These are phyloP conservation scores for Brachypodius melanocephalos DNA, from an alignment of 2,113 vertebrate genomes.

Conservation along the genomic window DNA sequence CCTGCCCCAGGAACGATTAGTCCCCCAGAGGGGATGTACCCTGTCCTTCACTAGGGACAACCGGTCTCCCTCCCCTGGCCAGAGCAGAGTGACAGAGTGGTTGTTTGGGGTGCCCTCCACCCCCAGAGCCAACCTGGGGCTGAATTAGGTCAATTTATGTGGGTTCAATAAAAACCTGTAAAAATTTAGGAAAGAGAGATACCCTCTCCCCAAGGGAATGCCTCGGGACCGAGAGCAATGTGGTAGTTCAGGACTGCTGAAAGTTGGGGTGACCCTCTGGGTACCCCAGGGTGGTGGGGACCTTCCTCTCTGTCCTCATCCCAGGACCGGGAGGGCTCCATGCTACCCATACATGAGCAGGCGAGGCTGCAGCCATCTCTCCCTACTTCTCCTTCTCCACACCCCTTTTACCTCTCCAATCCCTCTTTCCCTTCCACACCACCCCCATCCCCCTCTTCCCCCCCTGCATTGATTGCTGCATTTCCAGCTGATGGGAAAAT, in stretches of 20 bases:
- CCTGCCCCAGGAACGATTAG: not conserved
- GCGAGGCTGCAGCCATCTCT: not conserved
- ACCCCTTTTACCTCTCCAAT: not conserved
- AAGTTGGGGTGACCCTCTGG: not conserved
- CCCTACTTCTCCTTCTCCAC: not conserved
- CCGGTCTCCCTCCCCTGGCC: not conserved
- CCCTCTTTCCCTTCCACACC: not conserved
- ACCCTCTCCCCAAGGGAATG: not conserved
- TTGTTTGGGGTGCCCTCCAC: not conserved
- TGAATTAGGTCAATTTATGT: not conserved
- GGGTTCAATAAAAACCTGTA: not conserved
- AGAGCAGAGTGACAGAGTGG: not conserved
- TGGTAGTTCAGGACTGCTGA: not conserved
- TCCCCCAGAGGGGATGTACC: not conserved
- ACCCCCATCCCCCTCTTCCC: not conserved
- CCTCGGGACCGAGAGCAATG: fast-evolving
- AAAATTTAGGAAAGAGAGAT: not conserved
- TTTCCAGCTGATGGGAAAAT: not conserved
- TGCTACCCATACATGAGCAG: not conserved
- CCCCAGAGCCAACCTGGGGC: not conserved
- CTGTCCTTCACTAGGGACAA: not conserved
- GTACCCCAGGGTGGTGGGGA: not conserved
- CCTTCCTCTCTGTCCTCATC: not conserved
- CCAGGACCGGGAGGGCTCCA: fast-evolving
- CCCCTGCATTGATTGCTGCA: fast-evolving